Percentiles rank a stretch among this genome's conserved stretches.
Conservation (phyloP, 2,797 vertebrate species). For the Scomberomorus guttatus region DNA sequence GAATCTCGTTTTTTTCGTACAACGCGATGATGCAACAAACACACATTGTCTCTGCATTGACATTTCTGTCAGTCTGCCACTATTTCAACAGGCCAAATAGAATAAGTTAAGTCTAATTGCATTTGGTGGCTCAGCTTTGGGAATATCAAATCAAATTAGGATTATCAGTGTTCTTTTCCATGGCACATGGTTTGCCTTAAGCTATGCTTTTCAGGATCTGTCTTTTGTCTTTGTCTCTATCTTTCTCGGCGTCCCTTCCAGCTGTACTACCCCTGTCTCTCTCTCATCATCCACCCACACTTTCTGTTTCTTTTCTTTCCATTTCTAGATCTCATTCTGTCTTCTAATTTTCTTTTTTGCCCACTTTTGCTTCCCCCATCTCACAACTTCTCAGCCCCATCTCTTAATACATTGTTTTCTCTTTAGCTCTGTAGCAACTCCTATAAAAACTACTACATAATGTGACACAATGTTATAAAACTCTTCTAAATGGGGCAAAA, state of each 20-base stretch:
- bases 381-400: constrained; percentile 29
- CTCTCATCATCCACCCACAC: constrained; percentile 53
- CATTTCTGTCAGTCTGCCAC: constrained; percentile 68
- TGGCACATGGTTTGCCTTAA: constrained; percentile 72
- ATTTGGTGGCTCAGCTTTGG: constrained; percentile 78
- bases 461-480: constrained; percentile 13
- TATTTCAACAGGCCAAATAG: constrained; percentile 69
- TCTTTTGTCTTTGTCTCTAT: constrained; percentile 75
- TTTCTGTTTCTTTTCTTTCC: constrained; percentile 37
- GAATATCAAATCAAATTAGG: constrained; percentile 80
- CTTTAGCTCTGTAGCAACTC: constrained; percentile 3
- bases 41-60: constrained; percentile 63
- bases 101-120: constrained; percentile 81
- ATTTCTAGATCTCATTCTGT: constrained; percentile 40
- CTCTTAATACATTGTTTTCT: constrained; percentile 13
- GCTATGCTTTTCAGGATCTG: constrained; percentile 75
- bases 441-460: constrained; percentile 12
- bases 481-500: constrained; percentile 25
- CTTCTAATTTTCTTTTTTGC: constrained; percentile 29
- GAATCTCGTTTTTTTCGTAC: constrained; percentile 49
- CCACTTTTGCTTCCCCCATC: constrained; percentile 12
- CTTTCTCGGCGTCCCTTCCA: constrained; percentile 56
- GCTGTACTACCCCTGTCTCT: constrained; percentile 45
- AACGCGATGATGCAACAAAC: constrained; percentile 65
- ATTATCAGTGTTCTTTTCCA: constrained; percentile 71